phyloP scores from a whole-genome alignment of 2,797 vertebrate species.

The Craterocephalus amniculus region DNA sequence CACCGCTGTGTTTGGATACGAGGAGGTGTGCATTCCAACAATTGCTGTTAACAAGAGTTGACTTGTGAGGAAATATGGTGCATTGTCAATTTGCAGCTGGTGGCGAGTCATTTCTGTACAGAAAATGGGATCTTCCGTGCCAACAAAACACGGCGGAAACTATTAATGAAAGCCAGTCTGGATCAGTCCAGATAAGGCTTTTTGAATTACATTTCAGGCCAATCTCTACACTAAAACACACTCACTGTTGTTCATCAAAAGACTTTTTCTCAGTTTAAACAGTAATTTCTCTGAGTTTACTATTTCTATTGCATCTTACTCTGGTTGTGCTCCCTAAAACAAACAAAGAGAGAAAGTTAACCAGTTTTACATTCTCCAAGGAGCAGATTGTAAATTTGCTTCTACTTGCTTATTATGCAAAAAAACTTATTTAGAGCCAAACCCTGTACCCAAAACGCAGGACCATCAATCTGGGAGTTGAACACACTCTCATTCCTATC shows the following conservation, averaged over 20 bases:
- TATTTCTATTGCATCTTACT: not conserved
- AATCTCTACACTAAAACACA: conserved; percentile 30
- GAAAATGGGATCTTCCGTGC: conserved; percentile 74
- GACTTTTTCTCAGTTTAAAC: conserved; percentile 13
- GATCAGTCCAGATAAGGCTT: conserved; percentile 57
- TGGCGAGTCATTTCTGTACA: conserved; percentile 68
- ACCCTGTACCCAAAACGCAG: not conserved
- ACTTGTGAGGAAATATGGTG: conserved; percentile 68
- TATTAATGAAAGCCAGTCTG: conserved; percentile 70
- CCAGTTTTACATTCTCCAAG: not conserved
- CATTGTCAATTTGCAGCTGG: conserved; percentile 76
- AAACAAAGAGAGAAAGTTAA: conserved; percentile 16
- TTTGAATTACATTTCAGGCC: conserved; percentile 57
- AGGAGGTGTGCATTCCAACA: conserved; percentile 24
- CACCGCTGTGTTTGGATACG: conserved; percentile 27
- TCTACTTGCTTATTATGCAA: conserved; percentile 37
- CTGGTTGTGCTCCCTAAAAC: not conserved
- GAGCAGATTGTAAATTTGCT: not conserved
- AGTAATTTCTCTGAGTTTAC: not conserved
- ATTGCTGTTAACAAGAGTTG: conserved; percentile 68
- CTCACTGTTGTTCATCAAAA: conserved; percentile 38
- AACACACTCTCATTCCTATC: not conserved
- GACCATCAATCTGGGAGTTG: conserved; percentile 39
- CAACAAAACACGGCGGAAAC: conserved; percentile 65
- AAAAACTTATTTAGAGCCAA: conserved; percentile 1